Evolutionary conservation across 2,888 invertebrate genomes (phyloP), one percentile per base, ranked within the genome.

Genomic region (Mimumesa dahlbomi): DNA sequence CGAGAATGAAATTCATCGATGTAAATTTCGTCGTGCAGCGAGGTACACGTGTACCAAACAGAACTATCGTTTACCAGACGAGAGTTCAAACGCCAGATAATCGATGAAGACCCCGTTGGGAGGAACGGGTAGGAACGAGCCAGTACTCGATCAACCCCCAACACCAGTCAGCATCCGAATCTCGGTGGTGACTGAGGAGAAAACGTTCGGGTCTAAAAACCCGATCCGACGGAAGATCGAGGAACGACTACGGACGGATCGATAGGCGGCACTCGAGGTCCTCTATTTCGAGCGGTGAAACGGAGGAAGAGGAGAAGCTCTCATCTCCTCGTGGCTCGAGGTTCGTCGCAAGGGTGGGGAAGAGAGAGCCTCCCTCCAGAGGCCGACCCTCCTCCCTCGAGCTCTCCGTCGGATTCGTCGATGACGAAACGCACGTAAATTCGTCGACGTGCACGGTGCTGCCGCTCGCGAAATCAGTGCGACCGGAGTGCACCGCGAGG

Each of bases 361-460:
- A 58, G 53, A 59, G n/a, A 56, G 54, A 56, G 52, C 62, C 64
- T 64, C 53, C 77, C 67, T 38, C 56, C 19, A 18, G 19, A 16
- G 21, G 75, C 72, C 65, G 5, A 18, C 19, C 29, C 42, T 18
- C 45, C 58, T 34, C 72, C 65, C 77, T 42, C 53, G 38, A 14
- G 29, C 42, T 58, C 58, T 9, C 63, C 71, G 71, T 62, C 38
- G 54, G 57, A 54, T 58, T 73, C 72, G 75, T 79, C 79, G 79
- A 72, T 79, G 79, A 76, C 77, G 79, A 70, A 66, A 72, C 69
- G 71, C 65, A 71, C 68, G 77, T 71, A 71, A 74, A 76, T 74
- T 77, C 73, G 70, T 73, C 53, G 79, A 66, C 66, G 71, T 73
- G 73, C 73, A 74, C 81, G 75, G 75, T 68, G 75, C 65, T 65